Base-by-base conservation (phyloP, 2,888 invertebrate species). In the Erebia epiphron region DNA sequence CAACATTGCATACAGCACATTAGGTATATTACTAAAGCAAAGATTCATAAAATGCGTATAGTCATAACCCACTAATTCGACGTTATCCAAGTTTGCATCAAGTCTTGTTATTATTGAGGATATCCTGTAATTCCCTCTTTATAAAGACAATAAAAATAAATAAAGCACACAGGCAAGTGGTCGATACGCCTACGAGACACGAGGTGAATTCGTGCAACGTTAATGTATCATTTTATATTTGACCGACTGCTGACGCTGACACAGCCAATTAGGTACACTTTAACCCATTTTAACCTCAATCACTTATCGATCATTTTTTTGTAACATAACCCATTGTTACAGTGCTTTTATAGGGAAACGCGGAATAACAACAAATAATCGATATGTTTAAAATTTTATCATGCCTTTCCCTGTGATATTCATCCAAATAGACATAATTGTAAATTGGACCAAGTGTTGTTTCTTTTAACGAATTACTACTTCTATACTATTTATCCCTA, bases 231-330 rank as follows among this genome's bases (percentile, higher is more conserved):
- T 79, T 84, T 82, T 79, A 83, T 80, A 83, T 82, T 83, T 82
- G 76, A 84, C 81, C 79, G 57, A 68, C 64, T 70, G 68, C 50
- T 86, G 90, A 86, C 86, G 67, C 52, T 86, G 90, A 86, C 86
- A 85, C 81, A 78, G 85, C 83, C 87, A 89, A 90, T 89, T 86
- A 88, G 81, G 78, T 85, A 35, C 35, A 35, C 35, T 83, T 84
- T 87, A 89, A 89, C 90, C 87, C 82, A 82, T 83, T 90, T 91
- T 90, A 87, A 90, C 90, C 89, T 80, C 91, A 91, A 91, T 91
- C 88, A 83, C 78, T 81, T 79, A 80, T 79, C 81, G 74, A 83
- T 81, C 79, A 82, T 78, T 85, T 80, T 86, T 87, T 86, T 87
- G 85, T 86, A 80, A 80, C 82, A 82, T 82, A 79, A 78, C 52